Percentiles rank a stretch among this genome's conserved stretches.
Evolutionary conservation across 53 echinoderm and acorn worm species (phyloP).

Genomic region (Paelopatides confundens): DNA sequence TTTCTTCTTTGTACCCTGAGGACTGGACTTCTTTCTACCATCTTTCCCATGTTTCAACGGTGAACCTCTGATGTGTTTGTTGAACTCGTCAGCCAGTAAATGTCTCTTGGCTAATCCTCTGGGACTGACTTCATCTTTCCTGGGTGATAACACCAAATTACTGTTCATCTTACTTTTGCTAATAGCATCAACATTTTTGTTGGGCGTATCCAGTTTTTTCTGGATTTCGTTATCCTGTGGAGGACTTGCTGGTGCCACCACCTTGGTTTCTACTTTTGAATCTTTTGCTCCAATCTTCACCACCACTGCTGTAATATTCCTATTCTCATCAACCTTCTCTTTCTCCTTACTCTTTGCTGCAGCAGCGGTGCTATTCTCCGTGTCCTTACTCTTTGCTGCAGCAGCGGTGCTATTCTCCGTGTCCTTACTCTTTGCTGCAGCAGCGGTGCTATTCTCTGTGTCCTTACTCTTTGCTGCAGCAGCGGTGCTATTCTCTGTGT

Average conservation of each 20-base stretch:
- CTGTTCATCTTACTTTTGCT: background rate
- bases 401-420: background rate
- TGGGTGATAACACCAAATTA: constrained; percentile 6
- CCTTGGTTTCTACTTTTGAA: background rate
- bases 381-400: background rate
- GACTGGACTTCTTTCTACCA: constrained; percentile 20
- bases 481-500: background rate
- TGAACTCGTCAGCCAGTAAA: constrained; percentile 18
- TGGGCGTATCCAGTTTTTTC: background rate
- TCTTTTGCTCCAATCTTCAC: background rate
- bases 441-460: background rate
- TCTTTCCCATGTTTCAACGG: constrained; percentile 27
- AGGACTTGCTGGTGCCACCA: background rate
- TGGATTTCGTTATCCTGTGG: background rate
- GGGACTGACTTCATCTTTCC: background rate
- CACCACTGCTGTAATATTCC: background rate
- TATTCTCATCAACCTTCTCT: constrained; percentile 28
- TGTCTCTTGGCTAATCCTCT: constrained; percentile 21
- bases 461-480: background rate
- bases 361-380: background rate
- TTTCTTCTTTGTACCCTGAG: constrained; percentile 13
- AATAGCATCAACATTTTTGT: background rate
- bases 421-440: too few species aligned
- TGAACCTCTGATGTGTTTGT: constrained; percentile 22
- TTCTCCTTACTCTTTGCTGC: background rate